phyloP scores from a whole-genome alignment of 2,888 invertebrate genomes.

The Prionchulus punctatus region DNA sequence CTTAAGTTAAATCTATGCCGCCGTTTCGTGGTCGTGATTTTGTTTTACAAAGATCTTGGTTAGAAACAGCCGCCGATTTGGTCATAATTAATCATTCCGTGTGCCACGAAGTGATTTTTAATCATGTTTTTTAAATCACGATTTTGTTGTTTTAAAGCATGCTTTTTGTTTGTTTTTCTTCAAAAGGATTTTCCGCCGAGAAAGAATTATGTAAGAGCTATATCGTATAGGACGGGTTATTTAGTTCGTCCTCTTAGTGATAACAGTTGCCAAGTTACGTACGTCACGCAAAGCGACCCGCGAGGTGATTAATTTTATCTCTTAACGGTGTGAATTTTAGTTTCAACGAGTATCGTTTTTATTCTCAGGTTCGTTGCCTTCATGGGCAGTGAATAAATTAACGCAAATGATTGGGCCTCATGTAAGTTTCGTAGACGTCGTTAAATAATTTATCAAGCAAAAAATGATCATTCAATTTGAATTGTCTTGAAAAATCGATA shows the following conservation, averaged over 20 bases:
- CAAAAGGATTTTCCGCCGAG: slow-evolving; percentile 55
- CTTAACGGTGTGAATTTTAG: too few relatives aligned
- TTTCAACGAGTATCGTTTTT: too few relatives aligned
- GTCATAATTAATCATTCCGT: slow-evolving; percentile 78
- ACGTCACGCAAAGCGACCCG: slow-evolving; percentile 75
- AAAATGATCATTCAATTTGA: too few relatives aligned
- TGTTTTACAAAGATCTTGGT: slow-evolving; percentile 75
- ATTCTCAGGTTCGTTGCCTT: not conserved
- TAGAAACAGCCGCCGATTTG: slow-evolving; percentile 67
- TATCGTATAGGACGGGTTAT: slow-evolving; percentile 47
- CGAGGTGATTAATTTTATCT: too few relatives aligned
- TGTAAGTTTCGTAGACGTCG: too few relatives aligned
- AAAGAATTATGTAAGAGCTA: slow-evolving; percentile 57
- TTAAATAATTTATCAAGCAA: too few relatives aligned
- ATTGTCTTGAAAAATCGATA: too few relatives aligned
- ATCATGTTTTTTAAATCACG: too few relatives aligned
- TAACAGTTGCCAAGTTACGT: slow-evolving; percentile 59
- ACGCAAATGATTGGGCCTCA: not conserved
- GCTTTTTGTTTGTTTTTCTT: too few relatives aligned
- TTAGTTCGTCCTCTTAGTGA: slow-evolving; percentile 46
- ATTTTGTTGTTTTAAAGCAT: too few relatives aligned
- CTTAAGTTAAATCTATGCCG: slow-evolving; percentile 69
- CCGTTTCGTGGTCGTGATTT: slow-evolving; percentile 78
- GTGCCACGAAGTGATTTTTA: slow-evolving; percentile 56
- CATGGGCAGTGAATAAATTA: not conserved